Evolutionary conservation across 2,113 vertebrate genomes (phyloP), one percentile per base, ranked within the genome.

Genomic region (Candoia aspera): DNA sequence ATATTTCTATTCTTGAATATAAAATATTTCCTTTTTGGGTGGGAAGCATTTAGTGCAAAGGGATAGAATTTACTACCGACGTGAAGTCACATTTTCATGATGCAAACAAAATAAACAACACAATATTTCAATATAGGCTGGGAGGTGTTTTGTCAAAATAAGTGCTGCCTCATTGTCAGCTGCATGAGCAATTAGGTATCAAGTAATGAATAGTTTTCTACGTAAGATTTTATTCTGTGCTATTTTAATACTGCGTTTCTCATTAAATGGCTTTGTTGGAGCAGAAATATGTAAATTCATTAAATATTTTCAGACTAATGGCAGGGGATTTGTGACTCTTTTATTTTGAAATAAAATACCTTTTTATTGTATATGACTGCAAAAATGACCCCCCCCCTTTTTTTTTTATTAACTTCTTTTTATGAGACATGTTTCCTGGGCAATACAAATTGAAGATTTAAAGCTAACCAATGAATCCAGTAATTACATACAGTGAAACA

Each of bases 181-280:
- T 92, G 4, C 37, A 93, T 90, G 87, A 96, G 90, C 93, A 96
- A 93, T 97, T 96, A 97, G 94, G 92, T n/a, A 91, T 86, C 93
- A 91, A 37, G 93, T 97, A 95, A 97, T 96, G 93, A 97, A 93
- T 93, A 92, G 93, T 93, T 96, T 95, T 94, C 91, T 94, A 42
- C 53, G 13, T 19, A 92, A 73, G 93, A 91, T 85, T 93, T 79
- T 96, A 94, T 86, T 94, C 90, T 93, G 54, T 49, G 93, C 46
- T 93, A 93, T 95, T 95, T 96, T 96, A 95, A 95, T 86, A 90
- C 93, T 83, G 90, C 86, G 93, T 90, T 92, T 93, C 92, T 92
- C 93, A 91, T 93, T 94, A 94, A 92, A 90, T 89, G 86, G 64
- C 58, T 95, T 96, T 91, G 58, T 29, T 95, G 84, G 84, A 93